Evolutionary conservation across 2,888 invertebrate species (phyloP), one percentile per base, ranked within the genome.

Genomic region (Serrognathus titanus): DNA sequence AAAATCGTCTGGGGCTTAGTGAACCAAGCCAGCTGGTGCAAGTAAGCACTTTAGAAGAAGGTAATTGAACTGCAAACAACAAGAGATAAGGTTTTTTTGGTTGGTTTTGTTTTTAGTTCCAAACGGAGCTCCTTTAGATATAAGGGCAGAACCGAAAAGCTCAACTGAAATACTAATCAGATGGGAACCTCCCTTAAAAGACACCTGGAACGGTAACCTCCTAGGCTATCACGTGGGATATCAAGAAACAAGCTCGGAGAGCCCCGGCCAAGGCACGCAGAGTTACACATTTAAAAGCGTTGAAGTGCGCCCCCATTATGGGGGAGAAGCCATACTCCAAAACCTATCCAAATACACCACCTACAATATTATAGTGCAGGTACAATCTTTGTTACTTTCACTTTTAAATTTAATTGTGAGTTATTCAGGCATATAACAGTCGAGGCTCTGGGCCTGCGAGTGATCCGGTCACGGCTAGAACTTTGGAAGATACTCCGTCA

Each of bases 221-320:
- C 81, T 92, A 0, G 94, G 94, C 53, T 93, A 92, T 77, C 92
- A 92, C 72, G 89, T 93, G 31, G 92, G 92, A 66, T 92, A 89
- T 80, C 89, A 90, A 74, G 86, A 88, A 75, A 83, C 86, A 69
- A 74, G 63, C 24, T 59, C 68, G n/a, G 70, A 70, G 13, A 45
- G 37, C 20, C 55, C 57, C 8, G 48, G 57, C 16, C 13, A 63
- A 66, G 77, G 78, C 16, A 78, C 79, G n/a, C 80, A 80, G 63
- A 80, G 85, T 1, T 90, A 88, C 71, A 87, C 85, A 39, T 89
- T 90, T 58, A 85, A 89, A 70, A 90, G 89, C 39, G 90, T 90
- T 0, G 90, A 90, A 75, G 80, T 85, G 55, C 83, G 88, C n/a
- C 83, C 87, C 1, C 89, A 90, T 62, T 85, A 83, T 58, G 87